Evolutionary conservation across 2,888 invertebrate species (phyloP), one percentile per base, ranked within the genome.

Genomic region (Branchipolynoe longqiensis): DNA sequence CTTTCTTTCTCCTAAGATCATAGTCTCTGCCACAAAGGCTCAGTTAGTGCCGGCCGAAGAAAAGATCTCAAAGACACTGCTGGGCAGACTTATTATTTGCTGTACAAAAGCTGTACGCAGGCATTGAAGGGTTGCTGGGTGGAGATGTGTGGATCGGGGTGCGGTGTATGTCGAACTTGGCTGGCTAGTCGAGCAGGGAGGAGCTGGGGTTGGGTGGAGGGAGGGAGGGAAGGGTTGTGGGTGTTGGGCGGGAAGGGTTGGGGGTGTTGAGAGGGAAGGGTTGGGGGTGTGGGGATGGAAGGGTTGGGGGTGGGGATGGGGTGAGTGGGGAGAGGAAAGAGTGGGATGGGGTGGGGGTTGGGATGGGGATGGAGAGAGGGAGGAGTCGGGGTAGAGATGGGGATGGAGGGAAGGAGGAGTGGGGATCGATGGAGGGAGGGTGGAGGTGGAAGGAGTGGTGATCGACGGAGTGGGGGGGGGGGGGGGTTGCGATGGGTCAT

Each of bases 81-180:
- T 31, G 62, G 62, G 28, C 62, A 62, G 25, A 62, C 62, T 62
- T 62, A 62, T 62, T 62, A 62, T 62, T 62, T 62, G 31, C 31
- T 14, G 62, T 25, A 62, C 62, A 62, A 62, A 62, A 62, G 62
- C 28, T 62, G 31, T 31, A 28, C 31, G 62, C 62, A n/a, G n/a
- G n/a, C n/a, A n/a, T n/a, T n/a, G n/a, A n/a, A n/a, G n/a, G n/a
- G n/a, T n/a, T n/a, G n/a, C n/a, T n/a, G n/a, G n/a, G n/a, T n/a
- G n/a, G n/a, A n/a, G n/a, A n/a, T n/a, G n/a, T n/a, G n/a, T n/a
- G n/a, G n/a, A n/a, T n/a, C n/a, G n/a, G n/a, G n/a, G n/a, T n/a
- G n/a, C n/a, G n/a, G n/a, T n/a, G n/a, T n/a, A n/a, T n/a, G n/a
- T n/a, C n/a, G n/a, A n/a, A n/a, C n/a, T n/a, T n/a, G n/a, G n/a